Conservation (phyloP, 1,140 invertebrate species). For the Bacillus rossius region DNA sequence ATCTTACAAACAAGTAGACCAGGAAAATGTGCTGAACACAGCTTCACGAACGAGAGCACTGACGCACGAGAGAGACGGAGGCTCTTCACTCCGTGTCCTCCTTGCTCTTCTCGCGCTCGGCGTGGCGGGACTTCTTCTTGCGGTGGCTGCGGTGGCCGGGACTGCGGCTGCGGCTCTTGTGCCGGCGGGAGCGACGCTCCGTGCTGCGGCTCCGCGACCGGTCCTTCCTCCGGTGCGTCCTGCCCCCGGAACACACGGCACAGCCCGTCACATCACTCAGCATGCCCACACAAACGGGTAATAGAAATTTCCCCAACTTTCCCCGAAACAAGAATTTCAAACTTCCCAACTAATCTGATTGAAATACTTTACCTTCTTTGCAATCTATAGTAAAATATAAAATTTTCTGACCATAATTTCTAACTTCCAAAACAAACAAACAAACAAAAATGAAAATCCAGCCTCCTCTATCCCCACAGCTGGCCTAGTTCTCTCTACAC, state of each 20-base stretch:
- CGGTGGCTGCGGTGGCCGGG: constrained; percentile 47
- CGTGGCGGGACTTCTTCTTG: constrained; percentile 58
- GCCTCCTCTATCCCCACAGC: too few species aligned
- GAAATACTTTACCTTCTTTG: not conserved
- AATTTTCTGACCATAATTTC: not conserved
- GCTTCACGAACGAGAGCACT: too few species aligned
- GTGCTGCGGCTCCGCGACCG: constrained; percentile 49
- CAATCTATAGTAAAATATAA: not conserved
- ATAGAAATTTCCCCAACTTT: not conserved
- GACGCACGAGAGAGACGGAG: too few species aligned
- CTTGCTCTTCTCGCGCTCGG: constrained; percentile 48
- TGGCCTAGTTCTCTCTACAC: too few species aligned
- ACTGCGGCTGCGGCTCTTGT: constrained; percentile 53
- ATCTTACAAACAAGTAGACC: too few species aligned
- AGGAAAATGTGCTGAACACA: too few species aligned
- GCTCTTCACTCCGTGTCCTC: constrained; percentile 49
- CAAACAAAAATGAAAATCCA: too few species aligned
- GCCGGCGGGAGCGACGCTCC: constrained; percentile 47
- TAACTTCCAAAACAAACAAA: too few species aligned
- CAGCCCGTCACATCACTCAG: too few species aligned
- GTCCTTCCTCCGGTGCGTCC: constrained; percentile 44
- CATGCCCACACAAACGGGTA: too few species aligned
- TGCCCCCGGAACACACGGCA: not conserved
- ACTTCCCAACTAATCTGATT: not conserved
- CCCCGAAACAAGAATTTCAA: not conserved